A percentile compares a stretch with the other conserved stretches of the same genome.
These are phyloP conservation scores for Elanoides forficatus DNA, from an alignment of 2,113 vertebrate species.

Conservation along the genomic window DNA sequence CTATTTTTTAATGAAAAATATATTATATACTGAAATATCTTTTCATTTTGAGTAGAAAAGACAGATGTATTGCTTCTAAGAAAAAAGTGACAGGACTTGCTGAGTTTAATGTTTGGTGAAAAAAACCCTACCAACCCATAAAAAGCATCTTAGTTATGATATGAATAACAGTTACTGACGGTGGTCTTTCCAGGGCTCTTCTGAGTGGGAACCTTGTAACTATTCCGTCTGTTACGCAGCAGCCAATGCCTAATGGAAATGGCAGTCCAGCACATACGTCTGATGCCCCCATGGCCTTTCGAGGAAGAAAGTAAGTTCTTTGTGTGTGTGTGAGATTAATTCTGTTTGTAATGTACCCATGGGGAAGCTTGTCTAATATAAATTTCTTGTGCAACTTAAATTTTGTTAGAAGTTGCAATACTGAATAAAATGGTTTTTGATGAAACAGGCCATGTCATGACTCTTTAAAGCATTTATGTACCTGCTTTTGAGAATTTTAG, in stretches of 20 bases:
- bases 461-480: background rate
- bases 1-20: background rate
- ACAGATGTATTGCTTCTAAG: background rate
- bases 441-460: background rate
- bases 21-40: background rate
- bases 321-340: background rate
- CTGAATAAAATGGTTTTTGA: background rate
- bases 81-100: background rate
- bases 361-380: background rate
- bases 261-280: constrained; percentile 8
- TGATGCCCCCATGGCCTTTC: background rate
- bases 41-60: background rate
- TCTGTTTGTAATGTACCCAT: background rate
- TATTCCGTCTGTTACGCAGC: constrained; percentile 17
- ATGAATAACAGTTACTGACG: background rate
- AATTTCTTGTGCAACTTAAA: background rate
- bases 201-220: background rate
- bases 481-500: background rate
- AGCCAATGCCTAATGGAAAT: constrained; percentile 37
- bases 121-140: background rate
- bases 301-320: constrained; percentile 79
- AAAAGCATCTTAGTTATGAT: background rate
- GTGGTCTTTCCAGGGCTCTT: constrained; percentile 66
- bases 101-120: background rate
- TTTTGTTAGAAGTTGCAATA: background rate